A percentile compares a stretch with the other conserved stretches of the same genome.
Evolutionary conservation across 2,113 vertebrate genomes (phyloP).

Genomic region (Indicator indicator): DNA sequence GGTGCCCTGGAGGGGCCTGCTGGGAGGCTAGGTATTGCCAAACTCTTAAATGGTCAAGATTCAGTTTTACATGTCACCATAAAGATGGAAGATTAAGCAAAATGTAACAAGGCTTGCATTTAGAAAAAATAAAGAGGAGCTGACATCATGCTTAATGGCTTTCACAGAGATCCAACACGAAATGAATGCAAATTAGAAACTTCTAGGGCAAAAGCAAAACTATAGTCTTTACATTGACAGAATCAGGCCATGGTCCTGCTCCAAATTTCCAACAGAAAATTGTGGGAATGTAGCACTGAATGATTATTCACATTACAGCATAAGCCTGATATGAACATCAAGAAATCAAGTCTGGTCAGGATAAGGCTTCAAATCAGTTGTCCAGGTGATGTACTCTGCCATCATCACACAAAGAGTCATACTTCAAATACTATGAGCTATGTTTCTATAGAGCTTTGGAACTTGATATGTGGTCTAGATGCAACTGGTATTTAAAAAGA

Average conservation of each 20-base stretch:
- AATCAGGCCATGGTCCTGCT: slow-evolving; percentile 2
- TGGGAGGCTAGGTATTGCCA: not conserved
- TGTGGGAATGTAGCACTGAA: not conserved
- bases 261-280: not conserved
- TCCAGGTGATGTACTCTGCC: not conserved
- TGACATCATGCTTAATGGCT: slow-evolving; percentile 41
- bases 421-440: not conserved
- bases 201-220: slow-evolving; percentile 28
- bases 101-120: not conserved
- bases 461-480: not conserved
- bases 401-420: not conserved
- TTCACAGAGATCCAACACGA: not conserved
- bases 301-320: not conserved
- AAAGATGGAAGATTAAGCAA: slow-evolving; percentile 13
- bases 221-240: slow-evolving; percentile 12
- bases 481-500: not conserved
- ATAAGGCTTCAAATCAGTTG: not conserved
- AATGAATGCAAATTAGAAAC: slow-evolving; percentile 19
- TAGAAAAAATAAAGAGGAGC: slow-evolving; percentile 38
- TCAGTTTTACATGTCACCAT: slow-evolving; percentile 26
- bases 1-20: not conserved
- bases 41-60: slow-evolving; percentile 45
- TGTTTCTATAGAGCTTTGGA: not conserved
- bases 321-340: not conserved
- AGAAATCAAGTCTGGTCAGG: not conserved